Evolutionary conservation across 2,888 invertebrate genomes (phyloP), one percentile per base, ranked within the genome.

Genomic region (Adineta ricciae): DNA sequence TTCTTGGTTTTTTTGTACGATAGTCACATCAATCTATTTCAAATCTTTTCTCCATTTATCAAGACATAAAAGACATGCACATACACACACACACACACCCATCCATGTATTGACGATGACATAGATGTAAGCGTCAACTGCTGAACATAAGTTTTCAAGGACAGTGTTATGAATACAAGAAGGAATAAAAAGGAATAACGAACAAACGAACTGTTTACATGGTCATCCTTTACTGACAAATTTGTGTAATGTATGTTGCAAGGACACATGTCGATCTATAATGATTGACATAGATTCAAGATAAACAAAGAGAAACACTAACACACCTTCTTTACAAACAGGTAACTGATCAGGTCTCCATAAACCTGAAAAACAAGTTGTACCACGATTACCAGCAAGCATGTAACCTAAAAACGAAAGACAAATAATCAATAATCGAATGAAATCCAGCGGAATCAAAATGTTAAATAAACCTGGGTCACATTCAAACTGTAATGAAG

Each of bases 231-330:
- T 78, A 14, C 41, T 78, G 19, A 78, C 78, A 78, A 78, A 78
- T n/a, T 38, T 41, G 41, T 78, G 41, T 38, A 78, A 41, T 38
- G 78, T 41, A 41, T 78, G 78, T 41, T 78, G 78, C 41, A 78
- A 78, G 41, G 78, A 41, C 16, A 78, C 78, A 78, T 78, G 78
- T 41, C 78, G 78, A 78, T 78, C 78, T 78, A 78, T 8, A 78
- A 78, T 32, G 64, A 64, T 64, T 64, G 64, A 64, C 32, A 41
- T 78, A 41, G 1, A 78, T 78, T 24, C 2, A 78, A 78, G n/a
- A 41, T 11, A 41, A 41, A 78, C 9, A 38, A 11, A 27, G 24
- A 36, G 21, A 0, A n/a, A 73, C 5, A 38, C 19, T 38, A 73
- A 73, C 16, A 78, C 41, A 78, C 78, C 78, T n/a, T 78, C 41